These are phyloP conservation scores for Phasia obesa DNA, from an alignment of 2,888 invertebrate species.

Conservation along the genomic window DNA sequence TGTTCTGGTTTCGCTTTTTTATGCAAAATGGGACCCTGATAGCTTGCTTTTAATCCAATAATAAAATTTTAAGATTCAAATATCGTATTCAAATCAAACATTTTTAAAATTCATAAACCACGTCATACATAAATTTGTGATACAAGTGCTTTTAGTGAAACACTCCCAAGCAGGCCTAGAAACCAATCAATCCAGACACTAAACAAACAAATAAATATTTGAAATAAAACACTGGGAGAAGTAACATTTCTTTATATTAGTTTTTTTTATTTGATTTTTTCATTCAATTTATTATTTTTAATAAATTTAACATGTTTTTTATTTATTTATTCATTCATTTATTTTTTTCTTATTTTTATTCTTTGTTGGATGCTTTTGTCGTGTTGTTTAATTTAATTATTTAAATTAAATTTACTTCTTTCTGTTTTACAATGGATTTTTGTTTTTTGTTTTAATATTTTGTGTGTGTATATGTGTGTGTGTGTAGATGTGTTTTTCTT, in stretches of 20 bases:
- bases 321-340: slow-evolving; percentile 33
- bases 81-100: neutral
- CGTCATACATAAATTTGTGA: neutral
- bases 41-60: too few species aligned
- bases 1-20: too few species aligned
- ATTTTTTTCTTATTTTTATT: slow-evolving; percentile 37
- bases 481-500: slow-evolving; percentile 1
- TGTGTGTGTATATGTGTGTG: slow-evolving; percentile 8
- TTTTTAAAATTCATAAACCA: neutral
- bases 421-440: neutral
- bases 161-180: too few species aligned
- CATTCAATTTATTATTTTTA: slow-evolving; percentile 67
- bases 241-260: slow-evolving; percentile 68
- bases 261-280: slow-evolving; percentile 67
- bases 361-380: slow-evolving; percentile 26
- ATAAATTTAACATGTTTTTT: slow-evolving; percentile 68
- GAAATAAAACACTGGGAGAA: slow-evolving; percentile 47
- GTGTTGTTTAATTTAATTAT: slow-evolving; percentile 25
- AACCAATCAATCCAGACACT: neutral
- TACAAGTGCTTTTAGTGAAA: neutral
- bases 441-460: slow-evolving; percentile 21
- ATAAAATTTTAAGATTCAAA: too few species aligned
- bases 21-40: too few species aligned
- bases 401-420: slow-evolving; percentile 34
- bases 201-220: slow-evolving; percentile 16